Conservation (phyloP, 2,888 invertebrate genomes). For the Eudasyphora cyanicolor region DNA sequence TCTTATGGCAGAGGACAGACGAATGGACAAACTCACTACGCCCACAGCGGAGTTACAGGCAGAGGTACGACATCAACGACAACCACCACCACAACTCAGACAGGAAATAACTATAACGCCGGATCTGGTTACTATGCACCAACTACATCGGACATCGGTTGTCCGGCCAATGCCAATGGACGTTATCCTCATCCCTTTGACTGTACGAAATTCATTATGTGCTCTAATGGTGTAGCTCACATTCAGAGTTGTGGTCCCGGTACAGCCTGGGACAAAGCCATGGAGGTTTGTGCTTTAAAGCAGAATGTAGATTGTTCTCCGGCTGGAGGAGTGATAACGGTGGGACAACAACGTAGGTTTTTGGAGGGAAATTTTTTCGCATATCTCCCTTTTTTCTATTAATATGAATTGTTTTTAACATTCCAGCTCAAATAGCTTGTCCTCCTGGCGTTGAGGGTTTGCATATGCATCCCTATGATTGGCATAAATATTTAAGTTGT, state of each 20-base stretch:
- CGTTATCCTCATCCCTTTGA: conserved; percentile 82
- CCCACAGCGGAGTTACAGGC: background rate
- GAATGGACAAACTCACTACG: conserved; percentile 19
- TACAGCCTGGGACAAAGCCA: conserved; percentile 82
- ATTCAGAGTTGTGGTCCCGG: conserved; percentile 83
- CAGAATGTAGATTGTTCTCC: conserved; percentile 81
- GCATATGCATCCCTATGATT: conserved; percentile 82
- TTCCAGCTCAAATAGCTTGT: conserved; percentile 74
- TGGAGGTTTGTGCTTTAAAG: conserved; percentile 82
- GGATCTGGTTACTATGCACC: background rate
- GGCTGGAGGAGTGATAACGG: background rate
- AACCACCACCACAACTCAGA: background rate
- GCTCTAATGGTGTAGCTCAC: conserved; percentile 81
- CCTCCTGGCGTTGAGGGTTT: conserved; percentile 81
- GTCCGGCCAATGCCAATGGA: conserved; percentile 81
- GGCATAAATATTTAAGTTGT: conserved; percentile 84
- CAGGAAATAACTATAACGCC: conserved; percentile 31
- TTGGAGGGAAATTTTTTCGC: background rate
- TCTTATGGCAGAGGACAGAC: conserved; percentile 30
- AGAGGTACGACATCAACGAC: background rate
- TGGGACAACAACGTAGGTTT: conserved; percentile 50
- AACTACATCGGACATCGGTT: conserved; percentile 64
- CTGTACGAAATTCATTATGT: conserved; percentile 83
- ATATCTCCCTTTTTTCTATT: background rate
- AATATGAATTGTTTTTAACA: background rate